Evolutionary conservation across 2,113 vertebrate genomes (phyloP).

Genomic region (Heterotilapia buettikoferi): DNA sequence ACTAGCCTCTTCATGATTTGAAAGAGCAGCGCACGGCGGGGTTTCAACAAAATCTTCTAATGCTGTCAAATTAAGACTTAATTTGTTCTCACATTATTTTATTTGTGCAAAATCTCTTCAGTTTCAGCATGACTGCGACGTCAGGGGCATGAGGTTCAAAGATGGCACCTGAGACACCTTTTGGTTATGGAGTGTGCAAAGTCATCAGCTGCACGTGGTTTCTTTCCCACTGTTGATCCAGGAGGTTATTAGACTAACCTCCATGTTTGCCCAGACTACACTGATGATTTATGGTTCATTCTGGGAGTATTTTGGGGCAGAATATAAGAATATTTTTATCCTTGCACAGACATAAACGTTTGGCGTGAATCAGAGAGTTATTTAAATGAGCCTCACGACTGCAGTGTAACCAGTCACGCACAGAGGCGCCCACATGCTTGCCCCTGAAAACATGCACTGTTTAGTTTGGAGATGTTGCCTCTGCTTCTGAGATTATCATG

Average conservation of each 20-base stretch:
- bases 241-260: not conserved
- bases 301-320: not conserved
- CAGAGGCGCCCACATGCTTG: not conserved
- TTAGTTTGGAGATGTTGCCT: not conserved
- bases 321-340: not conserved
- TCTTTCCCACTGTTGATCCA: not conserved
- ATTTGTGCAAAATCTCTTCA: not conserved
- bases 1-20: not conserved
- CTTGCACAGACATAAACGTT: not conserved
- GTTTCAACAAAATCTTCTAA: not conserved
- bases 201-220: not conserved
- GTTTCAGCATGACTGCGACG: accelerated
- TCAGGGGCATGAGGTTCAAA: not conserved
- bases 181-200: not conserved
- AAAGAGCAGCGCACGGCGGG: not conserved
- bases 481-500: not conserved
- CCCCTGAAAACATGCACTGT: not conserved
- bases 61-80: not conserved
- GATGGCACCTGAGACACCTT: not conserved
- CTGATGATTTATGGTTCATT: not conserved
- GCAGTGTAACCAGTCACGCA: not conserved
- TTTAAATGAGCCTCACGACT: not conserved
- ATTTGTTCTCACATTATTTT: not conserved
- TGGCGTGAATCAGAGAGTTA: not conserved
- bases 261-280: not conserved